Percentiles rank a stretch among this genome's conserved stretches.
phyloP scores from a whole-genome alignment of 1,140 invertebrate species.

The Limonius californicus region DNA sequence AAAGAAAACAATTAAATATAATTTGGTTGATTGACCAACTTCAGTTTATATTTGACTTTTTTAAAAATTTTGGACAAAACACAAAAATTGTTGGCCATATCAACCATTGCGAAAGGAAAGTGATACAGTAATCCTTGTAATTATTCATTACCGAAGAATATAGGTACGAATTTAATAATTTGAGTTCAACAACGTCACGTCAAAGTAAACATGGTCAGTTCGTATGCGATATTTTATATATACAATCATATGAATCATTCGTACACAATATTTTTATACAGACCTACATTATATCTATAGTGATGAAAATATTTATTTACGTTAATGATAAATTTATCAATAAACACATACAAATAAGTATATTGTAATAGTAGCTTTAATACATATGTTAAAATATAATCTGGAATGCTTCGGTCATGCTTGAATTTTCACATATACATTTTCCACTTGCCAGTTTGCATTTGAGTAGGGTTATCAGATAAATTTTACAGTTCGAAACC shows the following conservation, averaged over 20 bases:
- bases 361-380: slow-evolving; percentile 25
- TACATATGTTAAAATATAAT: slow-evolving; percentile 6
- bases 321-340: slow-evolving; percentile 33
- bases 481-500: too few species aligned
- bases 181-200: slow-evolving; percentile 11
- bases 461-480: too few species aligned
- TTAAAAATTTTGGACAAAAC: too few species aligned
- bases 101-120: too few species aligned
- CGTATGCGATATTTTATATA: slow-evolving; percentile 29
- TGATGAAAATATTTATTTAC: slow-evolving; percentile 37
- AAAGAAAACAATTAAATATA: too few species aligned
- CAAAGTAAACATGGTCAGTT: slow-evolving; percentile 16
- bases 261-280: slow-evolving; percentile 36
- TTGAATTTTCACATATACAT: slow-evolving; percentile 6
- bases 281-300: slow-evolving; percentile 30
- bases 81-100: too few species aligned
- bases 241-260: slow-evolving; percentile 30
- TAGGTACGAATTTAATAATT: not conserved
- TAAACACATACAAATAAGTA: slow-evolving; percentile 36
- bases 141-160: too few species aligned
- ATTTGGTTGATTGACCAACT: too few species aligned
- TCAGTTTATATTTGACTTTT: too few species aligned
- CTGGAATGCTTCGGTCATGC: slow-evolving; percentile 3
- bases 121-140: too few species aligned
- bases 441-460: too few species aligned